Evolutionary conservation across 2,888 invertebrate genomes (phyloP).

Genomic region (Brenthis hecate): DNA sequence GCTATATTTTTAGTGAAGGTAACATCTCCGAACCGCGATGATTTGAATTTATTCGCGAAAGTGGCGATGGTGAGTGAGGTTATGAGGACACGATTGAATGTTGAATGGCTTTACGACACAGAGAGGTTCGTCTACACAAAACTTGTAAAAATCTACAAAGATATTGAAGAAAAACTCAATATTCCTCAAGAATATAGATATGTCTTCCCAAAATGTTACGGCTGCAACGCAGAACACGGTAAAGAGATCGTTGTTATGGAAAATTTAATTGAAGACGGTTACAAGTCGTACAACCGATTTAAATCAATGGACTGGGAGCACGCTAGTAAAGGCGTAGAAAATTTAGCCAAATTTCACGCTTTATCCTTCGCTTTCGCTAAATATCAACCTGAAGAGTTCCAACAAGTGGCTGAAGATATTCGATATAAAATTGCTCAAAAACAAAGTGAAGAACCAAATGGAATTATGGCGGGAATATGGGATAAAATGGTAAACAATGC

Average conservation of each 20-base stretch:
- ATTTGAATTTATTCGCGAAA: constrained; percentile 46
- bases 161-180: constrained; percentile 49
- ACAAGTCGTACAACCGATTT: constrained; percentile 52
- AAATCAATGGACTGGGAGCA: constrained; percentile 60
- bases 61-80: constrained; percentile 53
- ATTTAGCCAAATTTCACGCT: constrained; percentile 67
- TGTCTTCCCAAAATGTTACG: constrained; percentile 54
- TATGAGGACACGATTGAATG: constrained; percentile 45
- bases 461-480: constrained; percentile 34
- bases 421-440: constrained; percentile 35
- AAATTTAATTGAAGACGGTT: constrained; percentile 56
- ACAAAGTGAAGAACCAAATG: constrained; percentile 13
- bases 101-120: constrained; percentile 48
- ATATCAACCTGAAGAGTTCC: constrained; percentile 54
- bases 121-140: constrained; percentile 56
- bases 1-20: constrained; percentile 49
- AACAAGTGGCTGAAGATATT: constrained; percentile 40
- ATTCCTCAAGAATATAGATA: constrained; percentile 50
- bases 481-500: constrained; percentile 38
- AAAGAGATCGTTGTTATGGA: constrained; percentile 62
- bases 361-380: constrained; percentile 54
- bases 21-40: constrained; percentile 42
- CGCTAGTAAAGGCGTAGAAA: constrained; percentile 51
- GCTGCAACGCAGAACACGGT: constrained; percentile 42
- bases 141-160: constrained; percentile 48